These are phyloP conservation scores for Brachynemurus nebulosus DNA, from an alignment of 2,888 invertebrate genomes.

Conservation along the genomic window DNA sequence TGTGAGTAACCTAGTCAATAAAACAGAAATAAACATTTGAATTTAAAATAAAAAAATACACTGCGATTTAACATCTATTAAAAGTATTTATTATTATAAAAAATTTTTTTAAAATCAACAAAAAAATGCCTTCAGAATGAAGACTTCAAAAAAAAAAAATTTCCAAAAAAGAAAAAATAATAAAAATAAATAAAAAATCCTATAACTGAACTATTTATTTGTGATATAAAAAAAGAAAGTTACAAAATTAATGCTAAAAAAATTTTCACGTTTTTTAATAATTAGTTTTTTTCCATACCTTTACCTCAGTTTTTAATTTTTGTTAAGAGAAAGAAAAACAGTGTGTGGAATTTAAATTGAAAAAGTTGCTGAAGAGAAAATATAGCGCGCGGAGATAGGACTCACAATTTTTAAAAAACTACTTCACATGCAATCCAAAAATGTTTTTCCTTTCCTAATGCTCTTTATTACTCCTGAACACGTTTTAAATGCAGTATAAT, in stretches of 20 bases:
- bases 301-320: no score
- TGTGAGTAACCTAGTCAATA: conserved; percentile 36
- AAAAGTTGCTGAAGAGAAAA: conserved; percentile 5
- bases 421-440: conserved; percentile 1
- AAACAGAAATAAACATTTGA: conserved; percentile 17
- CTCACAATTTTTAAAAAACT: background rate
- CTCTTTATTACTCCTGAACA: no score
- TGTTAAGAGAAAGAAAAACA: no score
- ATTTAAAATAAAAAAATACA: conserved; percentile 2
- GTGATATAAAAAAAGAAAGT: conserved; percentile 5
- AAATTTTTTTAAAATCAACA: conserved; percentile 2
- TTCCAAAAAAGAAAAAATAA: no score
- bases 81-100: background rate
- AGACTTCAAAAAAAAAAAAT: conserved; percentile 5
- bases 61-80: conserved; percentile 6
- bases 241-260: background rate
- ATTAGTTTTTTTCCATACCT: no score
- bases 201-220: conserved; percentile 7
- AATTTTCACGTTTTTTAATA: conserved; percentile 4
- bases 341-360: background rate
- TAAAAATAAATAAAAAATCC: background rate
- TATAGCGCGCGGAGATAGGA: conserved; percentile 1
- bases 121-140: conserved; percentile 7
- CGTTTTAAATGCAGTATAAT: no score
- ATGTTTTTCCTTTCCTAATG: conserved; percentile 2